A percentile compares a stretch with the other conserved stretches of the same genome.
Evolutionary conservation across 1,140 invertebrate genomes (phyloP).

Genomic region (Anagrus nilaparvatae): DNA sequence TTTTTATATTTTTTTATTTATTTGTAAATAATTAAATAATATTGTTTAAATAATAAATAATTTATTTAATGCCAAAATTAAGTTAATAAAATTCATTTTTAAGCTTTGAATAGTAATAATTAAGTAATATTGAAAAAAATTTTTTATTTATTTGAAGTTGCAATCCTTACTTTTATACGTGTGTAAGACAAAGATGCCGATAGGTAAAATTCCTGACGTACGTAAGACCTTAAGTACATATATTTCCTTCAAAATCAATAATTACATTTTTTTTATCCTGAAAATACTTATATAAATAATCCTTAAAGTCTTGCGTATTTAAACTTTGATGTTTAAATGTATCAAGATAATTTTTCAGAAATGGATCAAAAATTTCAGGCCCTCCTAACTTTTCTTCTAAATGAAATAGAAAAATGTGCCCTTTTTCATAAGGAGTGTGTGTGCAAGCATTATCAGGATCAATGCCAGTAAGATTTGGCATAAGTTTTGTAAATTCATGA

Average conservation of each 20-base stretch:
- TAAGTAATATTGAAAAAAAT: no score
- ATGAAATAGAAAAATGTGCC: conserved; percentile 77
- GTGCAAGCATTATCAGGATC: conserved; percentile 92
- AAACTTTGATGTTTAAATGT: conserved; percentile 78
- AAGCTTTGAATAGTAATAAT: no score
- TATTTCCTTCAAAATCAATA: not conserved
- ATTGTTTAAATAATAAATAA: no score
- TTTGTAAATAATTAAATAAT: no score
- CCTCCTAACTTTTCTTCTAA: conserved; percentile 80
- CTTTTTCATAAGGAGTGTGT: conserved; percentile 86
- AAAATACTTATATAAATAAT: conserved; percentile 71
- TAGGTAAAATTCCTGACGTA: no score
- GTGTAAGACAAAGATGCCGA: no score
- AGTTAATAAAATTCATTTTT: no score
- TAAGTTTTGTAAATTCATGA: conserved; percentile 63
- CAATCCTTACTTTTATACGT: no score
- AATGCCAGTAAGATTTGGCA: conserved; percentile 66
- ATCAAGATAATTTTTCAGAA: conserved; percentile 72
- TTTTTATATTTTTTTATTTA: no score
- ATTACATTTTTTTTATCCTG: conserved; percentile 40
- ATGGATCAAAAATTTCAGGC: conserved; percentile 71
- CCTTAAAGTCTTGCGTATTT: conserved; percentile 70
- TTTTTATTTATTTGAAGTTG: no score
- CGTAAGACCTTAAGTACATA: no score
- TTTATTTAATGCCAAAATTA: no score